A percentile compares a stretch with the other conserved stretches of the same genome.
Evolutionary conservation across 1,140 invertebrate genomes (phyloP).

Genomic region (Globodera rostochiensis): DNA sequence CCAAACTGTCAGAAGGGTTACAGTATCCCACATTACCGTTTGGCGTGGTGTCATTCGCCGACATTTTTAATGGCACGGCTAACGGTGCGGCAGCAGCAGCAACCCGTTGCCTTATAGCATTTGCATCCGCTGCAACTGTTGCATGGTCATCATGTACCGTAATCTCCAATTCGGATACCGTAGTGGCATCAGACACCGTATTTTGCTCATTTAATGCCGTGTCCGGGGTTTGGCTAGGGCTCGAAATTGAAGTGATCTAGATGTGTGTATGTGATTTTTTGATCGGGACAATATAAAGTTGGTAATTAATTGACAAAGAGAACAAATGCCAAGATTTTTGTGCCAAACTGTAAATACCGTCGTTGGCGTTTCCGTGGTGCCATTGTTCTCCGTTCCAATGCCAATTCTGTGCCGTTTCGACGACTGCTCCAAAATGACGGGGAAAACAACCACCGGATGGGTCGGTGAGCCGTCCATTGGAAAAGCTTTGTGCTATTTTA

Average conservation of each 20-base stretch:
- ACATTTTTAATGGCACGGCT: not conserved
- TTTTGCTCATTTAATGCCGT: not conserved
- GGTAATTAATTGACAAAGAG: too few relatives aligned
- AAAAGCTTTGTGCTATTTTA: slow-evolving; percentile 3
- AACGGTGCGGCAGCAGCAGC: not conserved
- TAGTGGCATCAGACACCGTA: not conserved
- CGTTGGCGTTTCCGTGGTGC: not conserved
- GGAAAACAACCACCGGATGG: not conserved
- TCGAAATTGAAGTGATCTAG: not conserved
- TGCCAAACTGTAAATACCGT: not conserved
- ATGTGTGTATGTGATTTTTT: too few relatives aligned
- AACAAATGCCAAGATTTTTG: too few relatives aligned
- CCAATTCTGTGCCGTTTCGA: not conserved
- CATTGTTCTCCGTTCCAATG: not conserved
- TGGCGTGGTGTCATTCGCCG: not conserved
- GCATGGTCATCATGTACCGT: not conserved
- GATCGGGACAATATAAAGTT: too few relatives aligned
- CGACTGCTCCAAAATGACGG: not conserved
- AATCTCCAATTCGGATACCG: not conserved
- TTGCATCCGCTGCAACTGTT: not conserved
- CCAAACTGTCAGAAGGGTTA: not conserved
- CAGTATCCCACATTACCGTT: too few relatives aligned
- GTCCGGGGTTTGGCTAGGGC: not conserved
- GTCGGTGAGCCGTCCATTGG: not conserved
- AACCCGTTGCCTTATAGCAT: not conserved